Evolutionary conservation across 2,113 vertebrate genomes (phyloP).

Genomic region (Struthio camelus): DNA sequence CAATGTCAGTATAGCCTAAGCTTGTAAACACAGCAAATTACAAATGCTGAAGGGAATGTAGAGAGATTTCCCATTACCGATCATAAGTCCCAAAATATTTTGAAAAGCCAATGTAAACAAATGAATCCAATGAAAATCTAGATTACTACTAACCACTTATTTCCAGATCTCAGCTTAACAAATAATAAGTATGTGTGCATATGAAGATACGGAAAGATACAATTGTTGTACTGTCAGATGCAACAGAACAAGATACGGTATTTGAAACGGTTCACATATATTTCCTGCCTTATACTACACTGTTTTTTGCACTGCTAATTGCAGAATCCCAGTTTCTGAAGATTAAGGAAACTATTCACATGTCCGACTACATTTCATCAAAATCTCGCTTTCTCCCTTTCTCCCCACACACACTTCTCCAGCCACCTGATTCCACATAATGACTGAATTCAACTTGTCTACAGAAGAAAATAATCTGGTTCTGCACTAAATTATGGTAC

Average conservation of each 20-base stretch:
- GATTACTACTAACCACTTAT: not conserved
- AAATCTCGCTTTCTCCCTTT: not conserved
- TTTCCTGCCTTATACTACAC: not conserved
- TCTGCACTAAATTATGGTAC: not conserved
- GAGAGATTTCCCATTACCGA: not conserved
- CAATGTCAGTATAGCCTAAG: not conserved
- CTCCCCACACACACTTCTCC: not conserved
- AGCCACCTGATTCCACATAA: not conserved
- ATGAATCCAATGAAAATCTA: not conserved
- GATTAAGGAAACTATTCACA: not conserved
- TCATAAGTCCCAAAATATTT: not conserved
- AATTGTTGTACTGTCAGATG: not conserved
- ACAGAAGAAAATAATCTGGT: not conserved
- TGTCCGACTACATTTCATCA: not conserved
- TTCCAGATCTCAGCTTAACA: not conserved
- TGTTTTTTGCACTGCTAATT: not conserved
- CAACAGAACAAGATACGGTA: not conserved
- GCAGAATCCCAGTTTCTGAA: not conserved
- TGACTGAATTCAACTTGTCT: not conserved
- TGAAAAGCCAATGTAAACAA: slow-evolving; percentile 8
- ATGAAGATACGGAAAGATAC: not conserved
- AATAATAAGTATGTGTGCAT: not conserved
- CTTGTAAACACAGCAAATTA: slow-evolving; percentile 17
- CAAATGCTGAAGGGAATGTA: not conserved
- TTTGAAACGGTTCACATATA: not conserved